Percentiles rank a stretch among this genome's conserved stretches.
Evolutionary conservation across 2,888 invertebrate species (phyloP).

Genomic region (Andrena hattorfiana): DNA sequence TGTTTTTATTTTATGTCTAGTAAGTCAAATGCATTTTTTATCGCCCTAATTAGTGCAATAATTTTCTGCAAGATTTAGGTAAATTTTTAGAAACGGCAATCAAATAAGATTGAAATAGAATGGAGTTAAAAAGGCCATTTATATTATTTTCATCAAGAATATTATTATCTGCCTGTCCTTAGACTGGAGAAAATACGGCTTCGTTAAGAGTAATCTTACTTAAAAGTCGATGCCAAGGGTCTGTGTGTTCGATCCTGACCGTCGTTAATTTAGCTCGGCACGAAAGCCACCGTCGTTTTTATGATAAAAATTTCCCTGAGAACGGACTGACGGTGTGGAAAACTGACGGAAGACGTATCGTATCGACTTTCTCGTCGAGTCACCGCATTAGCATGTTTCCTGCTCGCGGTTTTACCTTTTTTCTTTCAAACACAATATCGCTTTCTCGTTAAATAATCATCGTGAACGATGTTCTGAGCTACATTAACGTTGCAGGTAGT

Average conservation of each 20-base stretch:
- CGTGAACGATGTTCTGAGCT: slow-evolving; percentile 20
- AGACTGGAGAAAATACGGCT: no score
- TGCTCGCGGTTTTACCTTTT: slow-evolving; percentile 47
- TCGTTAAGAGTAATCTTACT: neutral
- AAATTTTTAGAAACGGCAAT: no score
- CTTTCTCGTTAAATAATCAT: slow-evolving; percentile 54
- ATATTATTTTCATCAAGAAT: neutral
- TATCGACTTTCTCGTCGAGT: slow-evolving; percentile 61
- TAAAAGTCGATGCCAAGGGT: slow-evolving; percentile 14
- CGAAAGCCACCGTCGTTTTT: slow-evolving; percentile 46
- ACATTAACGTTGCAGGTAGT: slow-evolving; percentile 11
- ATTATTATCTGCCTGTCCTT: neutral
- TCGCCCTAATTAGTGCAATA: no score
- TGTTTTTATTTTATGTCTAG: no score
- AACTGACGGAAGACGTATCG: slow-evolving; percentile 55
- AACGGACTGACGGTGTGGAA: slow-evolving; percentile 55
- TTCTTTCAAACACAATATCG: slow-evolving; percentile 38
- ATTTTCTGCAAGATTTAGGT: no score
- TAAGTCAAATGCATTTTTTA: no score
- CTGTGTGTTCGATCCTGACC: slow-evolving; percentile 22
- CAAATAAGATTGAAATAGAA: no score
- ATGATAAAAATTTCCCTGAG: slow-evolving; percentile 44
- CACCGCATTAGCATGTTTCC: slow-evolving; percentile 61
- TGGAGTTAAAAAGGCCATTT: no score
- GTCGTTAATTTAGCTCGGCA: slow-evolving; percentile 42